Conservation (phyloP, 2,113 vertebrate species). For the Kryptolebias marmoratus region DNA sequence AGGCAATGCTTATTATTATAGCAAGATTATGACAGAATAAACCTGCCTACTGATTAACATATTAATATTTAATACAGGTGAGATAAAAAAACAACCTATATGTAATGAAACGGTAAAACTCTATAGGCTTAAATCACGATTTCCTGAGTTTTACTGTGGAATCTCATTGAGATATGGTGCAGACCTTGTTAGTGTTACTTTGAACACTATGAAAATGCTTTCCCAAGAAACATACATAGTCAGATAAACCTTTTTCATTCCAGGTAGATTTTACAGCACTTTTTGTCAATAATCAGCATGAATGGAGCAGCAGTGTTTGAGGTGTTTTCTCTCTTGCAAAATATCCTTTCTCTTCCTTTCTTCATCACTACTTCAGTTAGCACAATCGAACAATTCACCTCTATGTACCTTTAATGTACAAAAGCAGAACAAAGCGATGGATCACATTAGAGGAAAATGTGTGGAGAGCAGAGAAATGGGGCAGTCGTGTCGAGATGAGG, state of each 20-base stretch:
- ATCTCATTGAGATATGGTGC: constrained; percentile 29
- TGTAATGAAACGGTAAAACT: constrained; percentile 11
- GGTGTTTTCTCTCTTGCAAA: constrained; percentile 41
- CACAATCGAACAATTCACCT: constrained; percentile 50
- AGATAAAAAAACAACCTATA: neutral
- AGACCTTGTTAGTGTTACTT: constrained; percentile 14
- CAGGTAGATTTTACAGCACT: constrained; percentile 45
- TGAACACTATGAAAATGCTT: constrained; percentile 33
- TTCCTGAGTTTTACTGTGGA: constrained; percentile 23
- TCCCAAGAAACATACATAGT: constrained; percentile 39
- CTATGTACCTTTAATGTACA: constrained; percentile 38
- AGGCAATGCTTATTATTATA: constrained; percentile 32
- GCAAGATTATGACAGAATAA: constrained; percentile 26
- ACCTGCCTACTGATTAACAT: constrained; percentile 4
- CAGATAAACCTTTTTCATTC: constrained; percentile 55
- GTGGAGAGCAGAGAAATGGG: constrained; percentile 36
- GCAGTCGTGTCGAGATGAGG: constrained; percentile 35
- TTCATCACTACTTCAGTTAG: constrained; percentile 27
- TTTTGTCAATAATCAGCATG: constrained; percentile 42
- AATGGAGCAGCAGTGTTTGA: constrained; percentile 21
- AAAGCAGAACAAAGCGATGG: constrained; percentile 40
- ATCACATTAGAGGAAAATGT: constrained; percentile 11
- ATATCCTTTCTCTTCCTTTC: neutral
- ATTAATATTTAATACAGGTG: constrained; percentile 38
- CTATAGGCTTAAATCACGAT: constrained; percentile 20